Base-by-base conservation (phyloP, 1,140 invertebrate genomes). In the Ceratoteleas bidentatus region DNA sequence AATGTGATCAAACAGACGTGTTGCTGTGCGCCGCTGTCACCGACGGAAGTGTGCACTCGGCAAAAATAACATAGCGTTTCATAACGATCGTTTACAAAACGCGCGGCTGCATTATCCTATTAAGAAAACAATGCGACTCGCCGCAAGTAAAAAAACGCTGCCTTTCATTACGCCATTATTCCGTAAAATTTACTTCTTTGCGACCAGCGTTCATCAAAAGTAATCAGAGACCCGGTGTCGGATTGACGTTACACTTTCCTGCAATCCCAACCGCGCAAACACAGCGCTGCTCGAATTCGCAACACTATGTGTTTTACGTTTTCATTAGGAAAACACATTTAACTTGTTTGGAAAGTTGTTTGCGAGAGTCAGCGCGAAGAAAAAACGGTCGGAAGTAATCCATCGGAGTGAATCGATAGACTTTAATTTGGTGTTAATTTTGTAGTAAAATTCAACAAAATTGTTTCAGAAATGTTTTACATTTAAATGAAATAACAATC, bases 71-170 rank as follows among this genome's bases (percentile, higher is more conserved):
- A 61, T 6, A 56, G 56, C 65, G 58, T 66, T 77, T 77, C 74
- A 66, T 61, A 69, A 69, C 64, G 49, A 56, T 76, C 73, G 57
- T 69, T 76, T 76, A 76, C 56, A 76, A 76, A 76, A 77, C 65
- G 49, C 45, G 33, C 6, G 33, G 32, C 49, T 64, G 65, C 52
- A 58, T 77, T 77, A 77, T 69, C 52, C 50, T 58, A 69, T 69
- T 69, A 64, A 62, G 74, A 77, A 70, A 77, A 77, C 74, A 77
- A 77, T 69, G 58, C 36, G 4, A 50, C 14, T 14, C 40, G 40
- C 6, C 47, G 47, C 61, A 50, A 60, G 56, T 57, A 62, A 77
- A 64, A 64, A 24, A 24, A 4, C 24, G 24, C 58, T 36, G 57
- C 74, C 74, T 69, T 70, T 77, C 40, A 64, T 77, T 69, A 58